Evolutionary conservation across 2,113 vertebrate species (phyloP), one percentile per base, ranked within the genome.

Genomic region (Gobiocypris rarus): DNA sequence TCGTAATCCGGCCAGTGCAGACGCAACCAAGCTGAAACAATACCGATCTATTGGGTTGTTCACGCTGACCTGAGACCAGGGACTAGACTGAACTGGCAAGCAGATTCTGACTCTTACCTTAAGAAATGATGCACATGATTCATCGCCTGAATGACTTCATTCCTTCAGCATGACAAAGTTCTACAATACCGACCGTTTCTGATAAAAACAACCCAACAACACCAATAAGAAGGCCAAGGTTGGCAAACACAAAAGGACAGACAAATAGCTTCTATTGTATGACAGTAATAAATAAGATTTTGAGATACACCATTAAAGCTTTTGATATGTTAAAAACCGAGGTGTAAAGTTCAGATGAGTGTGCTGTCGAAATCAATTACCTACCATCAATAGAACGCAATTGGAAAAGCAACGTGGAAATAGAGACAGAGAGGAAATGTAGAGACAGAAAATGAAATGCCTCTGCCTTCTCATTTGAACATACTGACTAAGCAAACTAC

Each of bases 401-500:
- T 45, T 54, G 56, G 80, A 73, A n/a, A 81, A 86, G 63, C 75
- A 75, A 82, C 69, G 31, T 48, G n/a, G 76, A 59, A 83, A 83
- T 26, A 24, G 59, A 71, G 67, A 41, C 74, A 24, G 56, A 81
- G 83, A 28, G 78, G 81, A 88, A 83, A 71, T 81, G 41, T 43
- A 81, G 67, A 56, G 81, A 81, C 63, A 45, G 75, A 82, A 83
- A 88, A 82, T 79, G n/a, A 86, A 86, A 84, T 76, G 56, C 70
- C 76, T 83, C 34, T 28, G 52, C 41, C 65, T 82, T 59, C 73
- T 65, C 31, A 24, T 50, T 75, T 73, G 58, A 89, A 84, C n/a
- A 77, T 61, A 86, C 88, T 85, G 88, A 89, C 83, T 85, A 87
- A 89, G 86, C 83, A 85, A 83, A 78, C 76, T 81, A 85, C 71